These are phyloP conservation scores for Myioborus melanocephalus DNA, from an alignment of 2,797 vertebrate species.

Conservation along the genomic window DNA sequence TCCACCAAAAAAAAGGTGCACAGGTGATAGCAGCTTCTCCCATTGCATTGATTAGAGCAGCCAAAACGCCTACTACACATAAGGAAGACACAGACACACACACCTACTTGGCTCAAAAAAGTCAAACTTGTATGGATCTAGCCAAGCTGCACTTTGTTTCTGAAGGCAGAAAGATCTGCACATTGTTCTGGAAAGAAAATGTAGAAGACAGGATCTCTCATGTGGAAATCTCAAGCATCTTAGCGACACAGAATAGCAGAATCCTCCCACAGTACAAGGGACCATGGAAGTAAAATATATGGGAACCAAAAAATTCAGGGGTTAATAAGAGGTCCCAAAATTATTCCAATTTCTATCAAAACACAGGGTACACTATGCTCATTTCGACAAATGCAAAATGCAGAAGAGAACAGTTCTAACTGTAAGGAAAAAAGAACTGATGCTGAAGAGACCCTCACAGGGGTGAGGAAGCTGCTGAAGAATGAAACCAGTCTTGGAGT, in stretches of 20 bases:
- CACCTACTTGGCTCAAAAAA: not conserved
- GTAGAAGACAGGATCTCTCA: not conserved
- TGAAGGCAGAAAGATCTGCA: not conserved
- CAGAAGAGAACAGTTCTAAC: not conserved
- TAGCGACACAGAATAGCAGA: rapidly evolving
- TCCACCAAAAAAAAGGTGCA: not conserved
- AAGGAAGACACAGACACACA: not conserved
- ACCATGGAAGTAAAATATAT: not conserved
- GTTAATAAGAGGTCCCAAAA: not conserved
- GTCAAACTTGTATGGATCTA: not conserved
- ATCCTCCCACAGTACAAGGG: not conserved
- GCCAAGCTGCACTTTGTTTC: not conserved
- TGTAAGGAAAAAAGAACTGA: not conserved
- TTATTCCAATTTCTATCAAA: not conserved
- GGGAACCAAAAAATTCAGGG: not conserved
- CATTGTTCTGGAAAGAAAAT: not conserved
- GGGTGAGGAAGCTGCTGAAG: not conserved
- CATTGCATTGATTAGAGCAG: not conserved
- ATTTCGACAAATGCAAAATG: not conserved
- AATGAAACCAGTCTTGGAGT: not conserved
- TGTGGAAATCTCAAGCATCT: not conserved
- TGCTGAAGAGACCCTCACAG: not conserved
- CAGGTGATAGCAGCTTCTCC: not conserved
- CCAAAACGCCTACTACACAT: not conserved
- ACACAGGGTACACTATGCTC: not conserved